Base-by-base conservation (phyloP, 2,113 vertebrate genomes). In the Pterocles orientalis region DNA sequence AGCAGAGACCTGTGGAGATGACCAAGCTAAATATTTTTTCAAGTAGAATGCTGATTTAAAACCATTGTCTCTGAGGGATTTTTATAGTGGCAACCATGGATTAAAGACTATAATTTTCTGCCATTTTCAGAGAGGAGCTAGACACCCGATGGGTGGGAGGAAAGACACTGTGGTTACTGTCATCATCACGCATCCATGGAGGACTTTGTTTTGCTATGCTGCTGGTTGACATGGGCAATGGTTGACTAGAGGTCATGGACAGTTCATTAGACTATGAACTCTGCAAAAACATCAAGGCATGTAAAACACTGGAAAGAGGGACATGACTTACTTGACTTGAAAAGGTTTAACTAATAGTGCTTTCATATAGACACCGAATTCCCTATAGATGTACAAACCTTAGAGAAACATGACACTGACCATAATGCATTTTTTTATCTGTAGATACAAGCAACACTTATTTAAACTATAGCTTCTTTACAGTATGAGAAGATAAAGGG, bases 181-280 rank as follows among this genome's bases (percentile, higher is more conserved):
- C 10, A 0, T 39, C 70, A 87, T 56, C 70, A 72, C 12, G 6
- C 0, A 0, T 24, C 14, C 15, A 6, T 2, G 7, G 14, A 81
- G 33, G 81, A 64, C 26, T 62, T 92, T 68, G 34, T 79, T 70
- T 57, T 65, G 64, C 70, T 33, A 2, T 29, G 34, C 45, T 72
- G 34, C 14, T 78, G 48, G 39, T 14, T 78, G 57, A 91, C 25
- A 12, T 36, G n/a, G 53, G n/a, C 64, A 86, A 7, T 57, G 39
- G 23, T 10, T 78, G 57, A 21, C 36, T 80, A 85, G 39, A 90
- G 73, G 53, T 75, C 78, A 94, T 4, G 57, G 65, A 34, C 34
- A 86, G 72, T 84, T 92, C 43, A 82, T 39, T 57, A 43, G 16
- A 86, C 20, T 71, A 90, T 23, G 39, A 95, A 82, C 41, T 61